Conservation (phyloP, 1,140 invertebrate species). For the Tetraneura akinire region DNA sequence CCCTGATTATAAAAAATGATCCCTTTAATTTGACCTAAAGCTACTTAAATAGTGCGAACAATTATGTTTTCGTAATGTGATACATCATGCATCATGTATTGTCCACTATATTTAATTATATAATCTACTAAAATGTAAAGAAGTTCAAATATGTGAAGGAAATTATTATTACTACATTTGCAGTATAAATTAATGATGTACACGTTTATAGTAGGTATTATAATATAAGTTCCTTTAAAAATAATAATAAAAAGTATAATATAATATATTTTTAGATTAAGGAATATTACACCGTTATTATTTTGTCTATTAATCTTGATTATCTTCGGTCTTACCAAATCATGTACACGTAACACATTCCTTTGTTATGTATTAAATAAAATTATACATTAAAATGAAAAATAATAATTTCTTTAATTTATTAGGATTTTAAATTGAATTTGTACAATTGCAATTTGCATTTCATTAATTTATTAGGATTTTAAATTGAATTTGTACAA, state of each 20-base stretch:
- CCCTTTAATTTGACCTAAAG: not conserved
- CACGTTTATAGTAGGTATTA: too few relatives aligned
- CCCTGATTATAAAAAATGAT: conserved; percentile 15
- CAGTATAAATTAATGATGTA: too few relatives aligned
- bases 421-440: not conserved
- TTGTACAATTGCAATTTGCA: too few relatives aligned
- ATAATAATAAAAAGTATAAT: not conserved
- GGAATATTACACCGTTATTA: not conserved
- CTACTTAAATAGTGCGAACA: not conserved
- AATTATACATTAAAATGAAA: not conserved
- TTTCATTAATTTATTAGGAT: too few relatives aligned
- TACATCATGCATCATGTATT: conserved; percentile 12
- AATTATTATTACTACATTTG: too few relatives aligned
- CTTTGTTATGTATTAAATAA: not conserved
- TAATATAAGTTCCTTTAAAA: not conserved
- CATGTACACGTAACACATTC: not conserved
- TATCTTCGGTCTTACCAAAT: not conserved
- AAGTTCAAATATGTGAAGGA: too few relatives aligned
- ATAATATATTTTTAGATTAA: not conserved
- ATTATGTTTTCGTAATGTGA: not conserved
- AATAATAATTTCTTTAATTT: not conserved
- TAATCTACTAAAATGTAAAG: too few relatives aligned
- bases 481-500: not conserved
- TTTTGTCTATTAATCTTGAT: not conserved
- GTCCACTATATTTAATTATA: not conserved